Evolutionary conservation across 2,888 invertebrate genomes (phyloP), one percentile per base, ranked within the genome.

Genomic region (Alviniconcha strummeri): DNA sequence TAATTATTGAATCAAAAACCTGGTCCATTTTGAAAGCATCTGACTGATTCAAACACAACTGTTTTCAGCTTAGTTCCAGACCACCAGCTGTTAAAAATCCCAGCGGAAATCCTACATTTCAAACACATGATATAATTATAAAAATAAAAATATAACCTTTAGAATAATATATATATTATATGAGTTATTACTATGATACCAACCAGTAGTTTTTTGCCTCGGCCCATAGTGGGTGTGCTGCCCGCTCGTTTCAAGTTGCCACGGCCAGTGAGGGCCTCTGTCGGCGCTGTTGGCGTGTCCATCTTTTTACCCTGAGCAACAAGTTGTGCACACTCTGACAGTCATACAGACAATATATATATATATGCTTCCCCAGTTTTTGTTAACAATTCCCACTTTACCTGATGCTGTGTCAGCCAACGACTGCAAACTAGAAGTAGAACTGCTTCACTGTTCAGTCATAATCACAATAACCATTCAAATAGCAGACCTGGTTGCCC

Each of bases 191-290:
- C n/a, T n/a, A n/a, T n/a, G n/a, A n/a, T 55, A 67, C 87, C 60
- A 81, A 90, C 90, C 86, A 90, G 75, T 13, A 89, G 76, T 82
- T 88, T 90, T 80, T 88, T 89, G 13, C 88, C 87, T 82, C 85
- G 88, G 19, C 74, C 85, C 84, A 81, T 86, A 86, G 57, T 87
- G 52, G 87, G 89, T 84, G 86, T 87, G 82, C 88, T 89, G 54
- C 84, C 84, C 17, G 88, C 86, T 81, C 80, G 82, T 80, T 72
- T 84, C 71, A 74, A 78, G n/a, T 74, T 78, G 15, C 60, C 78
- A 3, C 0, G 36, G 36, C 36, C 36, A 36, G 36, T 36, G 11
- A 67, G 77, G 64, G 84, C 81, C 54, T 82, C 86, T 19, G 83
- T 83, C 4, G 86, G 19, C 17, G 55, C 76, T 52, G 86, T 82